Conservation (phyloP, 1,140 invertebrate species). For the Chlorops oryzae region DNA sequence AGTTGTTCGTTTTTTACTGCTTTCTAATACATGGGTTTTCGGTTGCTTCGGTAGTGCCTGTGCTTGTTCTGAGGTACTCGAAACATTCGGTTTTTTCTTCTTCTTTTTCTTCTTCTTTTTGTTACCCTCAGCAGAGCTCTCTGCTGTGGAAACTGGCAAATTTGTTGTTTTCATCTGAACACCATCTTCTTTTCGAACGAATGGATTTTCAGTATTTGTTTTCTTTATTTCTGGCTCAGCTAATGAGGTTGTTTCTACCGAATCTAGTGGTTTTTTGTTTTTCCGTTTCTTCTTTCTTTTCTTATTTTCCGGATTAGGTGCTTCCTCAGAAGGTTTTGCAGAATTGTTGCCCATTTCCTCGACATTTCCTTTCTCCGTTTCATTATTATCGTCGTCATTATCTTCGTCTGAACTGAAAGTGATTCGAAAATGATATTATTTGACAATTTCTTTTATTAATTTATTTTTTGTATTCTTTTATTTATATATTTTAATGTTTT, state of each 20-base stretch:
- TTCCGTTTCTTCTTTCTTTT: constrained; percentile 14
- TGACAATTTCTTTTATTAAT: not conserved
- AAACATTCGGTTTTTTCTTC: too few species aligned
- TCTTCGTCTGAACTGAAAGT: constrained; percentile 14
- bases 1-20: constrained; percentile 1
- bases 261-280: not conserved
- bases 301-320: constrained; percentile 1
- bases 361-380: too few species aligned
- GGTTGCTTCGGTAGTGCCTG: too few species aligned
- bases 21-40: too few species aligned
- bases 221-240: not conserved
- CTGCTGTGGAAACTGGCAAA: too few species aligned
- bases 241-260: not conserved
- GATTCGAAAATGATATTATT: not conserved
- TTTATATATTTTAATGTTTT: not conserved
- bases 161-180: constrained; percentile 3
- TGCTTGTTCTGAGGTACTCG: too few species aligned
- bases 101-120: too few species aligned
- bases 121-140: too few species aligned
- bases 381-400: not conserved
- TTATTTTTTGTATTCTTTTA: not conserved
- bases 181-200: not conserved
- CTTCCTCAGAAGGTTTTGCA: constrained; percentile 1
- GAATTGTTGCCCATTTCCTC: not conserved
- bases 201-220: constrained; percentile 5